phyloP scores from a whole-genome alignment of 2,113 vertebrate genomes.

The Cavia porcellus region DNA sequence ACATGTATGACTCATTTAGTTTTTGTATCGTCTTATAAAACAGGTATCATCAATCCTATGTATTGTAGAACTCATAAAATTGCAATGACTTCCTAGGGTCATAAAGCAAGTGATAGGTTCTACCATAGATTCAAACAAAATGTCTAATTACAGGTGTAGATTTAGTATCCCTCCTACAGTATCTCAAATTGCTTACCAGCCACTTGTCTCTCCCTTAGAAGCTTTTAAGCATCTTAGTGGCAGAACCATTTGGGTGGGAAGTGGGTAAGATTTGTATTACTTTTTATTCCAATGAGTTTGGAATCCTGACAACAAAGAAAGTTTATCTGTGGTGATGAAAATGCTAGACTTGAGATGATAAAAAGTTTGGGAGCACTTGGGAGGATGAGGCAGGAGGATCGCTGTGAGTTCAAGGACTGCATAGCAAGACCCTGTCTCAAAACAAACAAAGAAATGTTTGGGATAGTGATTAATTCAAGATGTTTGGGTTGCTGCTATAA shows the following conservation, averaged over 20 bases:
- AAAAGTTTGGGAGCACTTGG: neutral
- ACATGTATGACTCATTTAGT: neutral
- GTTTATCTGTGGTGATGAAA: neutral
- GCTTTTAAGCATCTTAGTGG: neutral
- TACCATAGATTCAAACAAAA: neutral
- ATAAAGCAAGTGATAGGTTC: neutral
- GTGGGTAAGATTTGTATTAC: neutral
- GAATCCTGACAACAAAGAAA: neutral
- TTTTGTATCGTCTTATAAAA: neutral
- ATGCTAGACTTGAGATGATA: neutral
- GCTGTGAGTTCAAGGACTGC: neutral
- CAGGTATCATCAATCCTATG: neutral
- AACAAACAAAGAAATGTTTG: neutral
- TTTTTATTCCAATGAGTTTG: neutral
- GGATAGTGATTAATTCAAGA: neutral
- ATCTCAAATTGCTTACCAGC: neutral
- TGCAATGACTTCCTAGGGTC: neutral
- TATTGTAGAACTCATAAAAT: neutral
- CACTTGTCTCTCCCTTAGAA: neutral
- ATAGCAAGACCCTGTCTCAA: neutral
- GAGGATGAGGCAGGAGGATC: neutral
- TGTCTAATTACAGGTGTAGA: neutral
- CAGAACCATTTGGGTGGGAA: neutral
- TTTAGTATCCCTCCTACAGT: neutral
- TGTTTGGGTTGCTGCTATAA: neutral